Evolutionary conservation across 2,888 invertebrate species (phyloP), one percentile per base, ranked within the genome.

Genomic region (Hedya salicella): DNA sequence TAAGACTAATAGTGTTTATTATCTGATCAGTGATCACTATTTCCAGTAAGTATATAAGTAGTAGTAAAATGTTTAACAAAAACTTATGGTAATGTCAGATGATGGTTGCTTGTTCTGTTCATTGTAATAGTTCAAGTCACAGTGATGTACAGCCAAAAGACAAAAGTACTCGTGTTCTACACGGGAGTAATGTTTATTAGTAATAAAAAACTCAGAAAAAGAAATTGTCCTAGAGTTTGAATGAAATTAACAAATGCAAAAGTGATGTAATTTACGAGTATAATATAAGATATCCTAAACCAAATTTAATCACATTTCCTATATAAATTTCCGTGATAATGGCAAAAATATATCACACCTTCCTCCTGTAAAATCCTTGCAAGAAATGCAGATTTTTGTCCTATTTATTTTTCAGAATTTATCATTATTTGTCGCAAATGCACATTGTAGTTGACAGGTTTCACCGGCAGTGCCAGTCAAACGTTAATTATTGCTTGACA

Each of bases 331-430:
- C n/a, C 19, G 25, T 21, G 44, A 39, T 36, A 59, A 36, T 39
- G 65, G 52, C 52, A 65, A 52, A 53, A 39, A 52, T 14, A 21
- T 52, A 11, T 46, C 42, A 30, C 30, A 44, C 11, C 36, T 52
- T 39, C 16, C 36, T 39, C 16, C 14, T 54, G 40, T 16, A 44
- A 0, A 17, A 57, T 32, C 44, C n/a, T 30, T 46, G 32, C 44
- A 14, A 56, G 8, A 30, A 56, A 30, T 32, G 56, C 8, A 3
- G 14, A 42, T 42, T 25, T 16, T 42, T 16, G 40, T 42, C n/a
- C 40, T 16, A 42, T 14, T 30, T 36, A 36, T 9, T 36, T 36
- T 36, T 36, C 9, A 8, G 36, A 25, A 25, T 25, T 6, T 25
- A 25, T 4, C 25, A 25, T 0, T n/a, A n/a, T n/a, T n/a, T 25